These are phyloP conservation scores for Chrysoperla carnea DNA, from an alignment of 1,140 invertebrate species.

Conservation along the genomic window DNA sequence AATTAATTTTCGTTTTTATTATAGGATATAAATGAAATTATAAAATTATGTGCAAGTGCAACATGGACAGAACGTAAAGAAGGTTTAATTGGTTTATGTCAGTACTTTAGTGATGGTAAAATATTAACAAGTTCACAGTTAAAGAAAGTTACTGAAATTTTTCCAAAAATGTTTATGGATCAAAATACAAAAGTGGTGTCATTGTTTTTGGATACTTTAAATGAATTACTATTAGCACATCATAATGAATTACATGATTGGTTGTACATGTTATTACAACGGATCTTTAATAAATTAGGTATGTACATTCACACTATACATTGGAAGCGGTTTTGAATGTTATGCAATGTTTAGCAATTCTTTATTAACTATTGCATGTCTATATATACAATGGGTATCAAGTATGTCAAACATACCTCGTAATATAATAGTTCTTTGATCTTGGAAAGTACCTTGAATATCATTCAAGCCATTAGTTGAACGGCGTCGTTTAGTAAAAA, in stretches of 20 bases:
- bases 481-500: no score
- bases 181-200: conserved; percentile 93
- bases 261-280: conserved; percentile 69
- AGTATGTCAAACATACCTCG: no score
- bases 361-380: no score
- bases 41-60: conserved; percentile 67
- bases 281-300: conserved; percentile 72
- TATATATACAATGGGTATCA: no score
- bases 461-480: no score
- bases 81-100: conserved; percentile 64
- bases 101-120: conserved; percentile 53
- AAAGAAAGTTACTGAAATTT: conserved; percentile 71
- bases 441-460: no score
- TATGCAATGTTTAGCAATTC: no score
- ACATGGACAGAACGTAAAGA: conserved; percentile 88
- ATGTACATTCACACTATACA: no score
- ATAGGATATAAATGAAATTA: conserved; percentile 77
- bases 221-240: conserved; percentile 75
- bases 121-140: conserved; percentile 51
- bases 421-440: no score
- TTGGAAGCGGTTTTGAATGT: no score
- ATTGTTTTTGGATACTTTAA: conserved; percentile 79
- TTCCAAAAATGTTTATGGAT: conserved; percentile 93
- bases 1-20: conserved; percentile 6
- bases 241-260: conserved; percentile 74